Percentiles rank a stretch among this genome's conserved stretches.
These are phyloP conservation scores for Pangasius mekongensis DNA, from an alignment of 2,797 vertebrate species.

Conservation along the genomic window DNA sequence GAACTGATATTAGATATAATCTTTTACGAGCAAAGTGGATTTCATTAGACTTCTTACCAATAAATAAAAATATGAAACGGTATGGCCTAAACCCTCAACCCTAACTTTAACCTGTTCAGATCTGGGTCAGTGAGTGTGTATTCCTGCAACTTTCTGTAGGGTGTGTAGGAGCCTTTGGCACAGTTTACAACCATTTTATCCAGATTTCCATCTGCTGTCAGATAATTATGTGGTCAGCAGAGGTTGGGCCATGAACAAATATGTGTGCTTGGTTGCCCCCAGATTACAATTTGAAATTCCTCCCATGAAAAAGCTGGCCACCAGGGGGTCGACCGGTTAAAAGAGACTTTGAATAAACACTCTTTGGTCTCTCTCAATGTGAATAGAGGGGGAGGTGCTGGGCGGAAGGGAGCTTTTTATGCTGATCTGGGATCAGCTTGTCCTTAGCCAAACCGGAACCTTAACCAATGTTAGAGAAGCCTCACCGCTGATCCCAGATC, in stretches of 20 bases:
- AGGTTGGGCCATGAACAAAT: conserved; percentile 80
- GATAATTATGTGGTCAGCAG: conserved; percentile 78
- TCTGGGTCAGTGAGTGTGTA: background rate
- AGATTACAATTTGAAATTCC: conserved; percentile 84
- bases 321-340: conserved; percentile 76
- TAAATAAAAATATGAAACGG: background rate
- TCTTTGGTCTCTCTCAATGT: conserved; percentile 64
- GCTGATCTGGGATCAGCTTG: conserved; percentile 58
- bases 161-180: conserved; percentile 39
- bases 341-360: conserved; percentile 82
- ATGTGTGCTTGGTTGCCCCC: conserved; percentile 77
- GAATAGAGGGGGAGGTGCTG: conserved; percentile 53
- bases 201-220: conserved; percentile 56
- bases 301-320: conserved; percentile 75
- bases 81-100: background rate
- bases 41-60: background rate
- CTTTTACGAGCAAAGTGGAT: background rate
- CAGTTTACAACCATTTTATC: conserved; percentile 39
- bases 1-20: background rate
- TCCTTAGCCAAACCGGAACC: background rate
- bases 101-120: background rate
- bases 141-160: conserved; percentile 19
- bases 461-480: conserved; percentile 44
- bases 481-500: conserved; percentile 51
- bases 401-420: conserved; percentile 40